A percentile compares a stretch with the other conserved stretches of the same genome.
Conservation (phyloP, 2,797 vertebrate genomes). For the Sardinella longiceps region DNA sequence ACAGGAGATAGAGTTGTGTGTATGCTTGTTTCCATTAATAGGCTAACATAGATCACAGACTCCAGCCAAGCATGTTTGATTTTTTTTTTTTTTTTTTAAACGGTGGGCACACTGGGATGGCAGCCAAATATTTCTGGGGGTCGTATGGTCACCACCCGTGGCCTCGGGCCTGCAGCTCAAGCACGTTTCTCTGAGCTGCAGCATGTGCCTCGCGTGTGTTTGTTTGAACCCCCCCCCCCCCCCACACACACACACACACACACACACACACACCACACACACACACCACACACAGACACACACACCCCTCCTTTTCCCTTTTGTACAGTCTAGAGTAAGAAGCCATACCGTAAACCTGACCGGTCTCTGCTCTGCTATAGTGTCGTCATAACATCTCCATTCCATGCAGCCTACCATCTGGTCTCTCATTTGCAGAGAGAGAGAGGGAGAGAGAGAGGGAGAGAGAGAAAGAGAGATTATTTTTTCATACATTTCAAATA, state of each 20-base stretch:
- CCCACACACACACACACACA: no score
- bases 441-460: no score
- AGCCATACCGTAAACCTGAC: conserved; percentile 12
- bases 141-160: not conserved
- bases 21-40: not conserved
- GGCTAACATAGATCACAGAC: not conserved
- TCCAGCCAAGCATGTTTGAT: not conserved
- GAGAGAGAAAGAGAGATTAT: not conserved
- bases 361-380: not conserved
- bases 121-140: not conserved
- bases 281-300: no score
- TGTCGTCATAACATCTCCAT: conserved; percentile 3
- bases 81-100: no score
- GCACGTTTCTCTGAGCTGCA: not conserved
- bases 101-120: not conserved
- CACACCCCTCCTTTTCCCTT: no score
- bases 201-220: not conserved
- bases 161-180: not conserved
- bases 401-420: not conserved
- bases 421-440: not conserved
- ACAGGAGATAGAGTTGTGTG: not conserved
- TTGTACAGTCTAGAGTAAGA: conserved; percentile 21
- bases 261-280: no score
- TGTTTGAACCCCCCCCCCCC: not conserved
- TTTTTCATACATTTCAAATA: not conserved